Evolutionary conservation across 1,140 invertebrate genomes (phyloP).

Genomic region (Drosophila repletoides): DNA sequence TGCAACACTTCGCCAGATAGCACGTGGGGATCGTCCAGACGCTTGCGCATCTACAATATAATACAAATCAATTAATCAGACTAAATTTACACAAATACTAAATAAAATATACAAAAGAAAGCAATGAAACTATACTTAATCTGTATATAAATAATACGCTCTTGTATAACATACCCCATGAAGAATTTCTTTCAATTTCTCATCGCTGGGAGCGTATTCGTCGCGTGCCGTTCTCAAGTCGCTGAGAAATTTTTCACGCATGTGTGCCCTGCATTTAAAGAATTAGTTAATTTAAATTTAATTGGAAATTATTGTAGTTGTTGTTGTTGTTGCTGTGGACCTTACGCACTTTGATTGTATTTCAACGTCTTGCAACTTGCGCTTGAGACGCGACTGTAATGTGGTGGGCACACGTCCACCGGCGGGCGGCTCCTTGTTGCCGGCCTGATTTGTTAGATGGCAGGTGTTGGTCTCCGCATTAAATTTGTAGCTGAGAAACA

Average conservation of each 20-base stretch:
- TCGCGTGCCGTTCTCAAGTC: slow-evolving; percentile 97
- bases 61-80: too few species aligned
- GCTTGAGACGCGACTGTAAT: slow-evolving; percentile 87
- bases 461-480: slow-evolving; percentile 87
- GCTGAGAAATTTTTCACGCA: slow-evolving; percentile 98
- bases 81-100: too few species aligned
- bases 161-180: slow-evolving; percentile 83
- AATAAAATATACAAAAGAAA: too few species aligned
- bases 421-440: slow-evolving; percentile 85
- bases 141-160: background rate
- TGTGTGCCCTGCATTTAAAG: slow-evolving; percentile 90
- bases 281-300: slow-evolving; percentile 12
- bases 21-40: slow-evolving; percentile 98
- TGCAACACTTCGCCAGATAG: slow-evolving; percentile 96
- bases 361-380: slow-evolving; percentile 95
- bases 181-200: slow-evolving; percentile 92
- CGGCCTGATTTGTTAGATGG: slow-evolving; percentile 85
- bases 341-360: slow-evolving; percentile 92
- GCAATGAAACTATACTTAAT: background rate
- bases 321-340: background rate
- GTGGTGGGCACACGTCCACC: slow-evolving; percentile 86
- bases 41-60: slow-evolving; percentile 89
- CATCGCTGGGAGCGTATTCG: slow-evolving; percentile 87
- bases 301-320: background rate
- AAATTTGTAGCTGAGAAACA: slow-evolving; percentile 94